These are phyloP conservation scores for Drosophila demipolita DNA, from an alignment of 2,888 invertebrate species.

Conservation along the genomic window DNA sequence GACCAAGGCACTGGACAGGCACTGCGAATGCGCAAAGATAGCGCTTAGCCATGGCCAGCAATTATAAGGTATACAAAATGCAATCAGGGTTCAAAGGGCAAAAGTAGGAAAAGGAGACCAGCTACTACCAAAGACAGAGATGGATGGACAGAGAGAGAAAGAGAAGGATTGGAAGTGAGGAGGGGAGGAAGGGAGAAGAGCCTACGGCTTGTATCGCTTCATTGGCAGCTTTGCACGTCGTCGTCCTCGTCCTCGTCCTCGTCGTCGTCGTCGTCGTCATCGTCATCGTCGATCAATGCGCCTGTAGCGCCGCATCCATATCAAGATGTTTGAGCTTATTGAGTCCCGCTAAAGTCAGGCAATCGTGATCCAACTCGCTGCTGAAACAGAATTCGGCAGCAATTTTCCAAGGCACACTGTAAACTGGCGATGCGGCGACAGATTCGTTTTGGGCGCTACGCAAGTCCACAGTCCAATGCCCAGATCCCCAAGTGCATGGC, in stretches of 20 bases:
- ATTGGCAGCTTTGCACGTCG: constrained; percentile 80
- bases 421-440: constrained; percentile 71
- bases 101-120: constrained; percentile 45
- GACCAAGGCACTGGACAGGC: constrained; percentile 18
- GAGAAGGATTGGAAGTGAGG: not conserved
- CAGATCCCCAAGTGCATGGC: constrained; percentile 18
- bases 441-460: constrained; percentile 80
- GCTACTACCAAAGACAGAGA: not conserved
- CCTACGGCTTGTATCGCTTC: constrained; percentile 63
- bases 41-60: constrained; percentile 57
- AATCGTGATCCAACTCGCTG: constrained; percentile 69
- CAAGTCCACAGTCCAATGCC: constrained; percentile 31
- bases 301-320: constrained; percentile 75
- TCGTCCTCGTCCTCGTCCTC: constrained; percentile 30
- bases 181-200: not conserved
- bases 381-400: constrained; percentile 62
- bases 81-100: constrained; percentile 75
- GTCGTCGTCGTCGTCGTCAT: constrained; percentile 39
- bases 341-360: constrained; percentile 41
- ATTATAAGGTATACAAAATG: constrained; percentile 77
- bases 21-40: constrained; percentile 15
- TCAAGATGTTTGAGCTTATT: constrained; percentile 70
- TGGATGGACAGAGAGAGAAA: not conserved
- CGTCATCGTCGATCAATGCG: constrained; percentile 65
- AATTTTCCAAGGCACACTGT: constrained; percentile 48